Conservation (phyloP, 2,888 invertebrate genomes). For the Carabus problematicus region DNA sequence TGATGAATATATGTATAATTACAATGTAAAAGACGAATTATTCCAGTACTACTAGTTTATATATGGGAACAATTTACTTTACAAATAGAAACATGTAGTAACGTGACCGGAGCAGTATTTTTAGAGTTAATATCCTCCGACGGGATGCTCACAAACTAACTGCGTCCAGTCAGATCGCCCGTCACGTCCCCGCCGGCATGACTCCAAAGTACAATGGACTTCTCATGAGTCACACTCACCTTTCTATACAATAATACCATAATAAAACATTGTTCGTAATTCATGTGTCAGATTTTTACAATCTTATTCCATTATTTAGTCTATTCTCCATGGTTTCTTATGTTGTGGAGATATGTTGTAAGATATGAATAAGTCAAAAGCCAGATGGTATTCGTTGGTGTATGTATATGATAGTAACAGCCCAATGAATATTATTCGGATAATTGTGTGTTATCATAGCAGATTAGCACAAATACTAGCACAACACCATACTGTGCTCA, state of each 20-base stretch:
- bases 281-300: conserved; percentile 33
- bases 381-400: conserved; percentile 24
- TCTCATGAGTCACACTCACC: neutral
- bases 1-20: conserved; percentile 18
- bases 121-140: conserved; percentile 35
- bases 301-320: conserved; percentile 40
- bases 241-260: conserved; percentile 29
- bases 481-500: conserved; percentile 21
- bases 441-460: conserved; percentile 39
- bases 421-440: conserved; percentile 32
- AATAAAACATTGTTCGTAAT: conserved; percentile 38
- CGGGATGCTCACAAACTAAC: conserved; percentile 33
- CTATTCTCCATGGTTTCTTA: conserved; percentile 30
- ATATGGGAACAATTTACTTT: conserved; percentile 41
- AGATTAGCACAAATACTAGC: conserved; percentile 41
- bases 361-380: conserved; percentile 14
- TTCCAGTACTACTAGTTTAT: conserved; percentile 37
- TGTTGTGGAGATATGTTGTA: conserved; percentile 12
- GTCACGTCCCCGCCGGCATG: neutral
- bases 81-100: conserved; percentile 31
- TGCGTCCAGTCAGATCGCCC: too few species aligned
- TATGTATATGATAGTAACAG: too few species aligned
- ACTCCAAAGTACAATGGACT: conserved; percentile 42
- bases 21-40: conserved; percentile 35
- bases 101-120: conserved; percentile 41